Evolutionary conservation across 2,888 invertebrate genomes (phyloP), one percentile per base, ranked within the genome.

Genomic region (Epinotia ramella): DNA sequence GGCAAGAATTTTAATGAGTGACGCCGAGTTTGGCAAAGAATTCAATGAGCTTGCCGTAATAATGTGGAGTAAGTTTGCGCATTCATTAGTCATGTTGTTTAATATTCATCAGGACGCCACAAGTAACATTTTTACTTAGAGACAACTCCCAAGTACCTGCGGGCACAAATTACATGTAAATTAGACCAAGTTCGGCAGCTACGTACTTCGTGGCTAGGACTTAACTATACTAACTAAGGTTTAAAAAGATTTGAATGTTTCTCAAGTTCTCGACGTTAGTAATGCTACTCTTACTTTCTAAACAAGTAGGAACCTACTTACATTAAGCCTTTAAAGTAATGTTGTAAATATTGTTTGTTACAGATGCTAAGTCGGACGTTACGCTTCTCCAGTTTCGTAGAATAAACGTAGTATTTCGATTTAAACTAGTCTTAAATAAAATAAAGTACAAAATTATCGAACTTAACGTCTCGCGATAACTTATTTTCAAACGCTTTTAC

Each of bases 351-450:
- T 77, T 80, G 76, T 79, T 92, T 91, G 90, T 94, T 94, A 76
- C 93, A 94, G 94, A 94, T 94, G 94, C 89, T 91, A 83, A 89
- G 89, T 85, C 94, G 94, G 92, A 94, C 94, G 93, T 94, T 94
- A 79, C 86, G 72, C 66, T 75, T 75, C 60, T 83, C 84, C 82
- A 84, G 80, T 81, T 81, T 79, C 73, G 78, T 90, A 91, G 87
- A 86, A 84, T 83, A 88, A 88, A 88, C 88, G 73, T 89, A 90
- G 86, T 80, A 70, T 82, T 74, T 81, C 81, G 78, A 78, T 77
- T 77, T 81, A 80, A 81, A 82, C 80, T 81, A 81, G 78, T 82
- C 80, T 73, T 79, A 79, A 79, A 77, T 81, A 80, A 80, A 81
- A 80, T 84, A 90, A 87, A 92, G 92, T 91, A 93, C 92, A 93